Evolutionary conservation across 1,140 invertebrate species (phyloP).

Genomic region (Bombus fervidus): DNA sequence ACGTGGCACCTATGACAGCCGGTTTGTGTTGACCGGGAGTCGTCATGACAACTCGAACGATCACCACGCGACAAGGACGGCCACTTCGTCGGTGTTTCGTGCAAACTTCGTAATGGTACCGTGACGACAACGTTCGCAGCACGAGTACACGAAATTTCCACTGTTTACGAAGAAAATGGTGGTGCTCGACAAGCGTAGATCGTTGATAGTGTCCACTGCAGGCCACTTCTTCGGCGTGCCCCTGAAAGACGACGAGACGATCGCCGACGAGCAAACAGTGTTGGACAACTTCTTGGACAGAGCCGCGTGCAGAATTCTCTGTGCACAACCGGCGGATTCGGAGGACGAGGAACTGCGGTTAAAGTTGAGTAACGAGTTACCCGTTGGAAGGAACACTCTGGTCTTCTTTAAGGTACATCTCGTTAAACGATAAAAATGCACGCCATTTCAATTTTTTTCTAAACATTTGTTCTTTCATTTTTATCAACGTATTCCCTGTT

Average conservation of each 20-base stretch:
- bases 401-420: constrained; percentile 79
- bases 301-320: constrained; percentile 72
- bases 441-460: background rate
- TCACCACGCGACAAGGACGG: constrained; percentile 16
- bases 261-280: constrained; percentile 58
- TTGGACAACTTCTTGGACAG: constrained; percentile 76
- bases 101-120: background rate
- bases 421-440: too few relatives aligned
- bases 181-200: constrained; percentile 68
- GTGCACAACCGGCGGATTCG: constrained; percentile 56
- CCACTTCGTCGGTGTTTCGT: background rate
- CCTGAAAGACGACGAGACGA: constrained; percentile 28
- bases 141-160: background rate
- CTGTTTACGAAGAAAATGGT: constrained; percentile 70
- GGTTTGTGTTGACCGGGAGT: constrained; percentile 43
- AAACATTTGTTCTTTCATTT: background rate
- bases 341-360: constrained; percentile 48
- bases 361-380: constrained; percentile 71
- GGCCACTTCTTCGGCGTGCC: constrained; percentile 74
- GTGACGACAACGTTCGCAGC: background rate
- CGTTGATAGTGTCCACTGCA: constrained; percentile 75
- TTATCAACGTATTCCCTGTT: background rate
- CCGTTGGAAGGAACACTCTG: constrained; percentile 71
- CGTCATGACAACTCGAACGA: constrained; percentile 57
- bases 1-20: constrained; percentile 42